Evolutionary conservation across 2,888 invertebrate species (phyloP), one percentile per base, ranked within the genome.

Genomic region (Melieria crassipennis): DNA sequence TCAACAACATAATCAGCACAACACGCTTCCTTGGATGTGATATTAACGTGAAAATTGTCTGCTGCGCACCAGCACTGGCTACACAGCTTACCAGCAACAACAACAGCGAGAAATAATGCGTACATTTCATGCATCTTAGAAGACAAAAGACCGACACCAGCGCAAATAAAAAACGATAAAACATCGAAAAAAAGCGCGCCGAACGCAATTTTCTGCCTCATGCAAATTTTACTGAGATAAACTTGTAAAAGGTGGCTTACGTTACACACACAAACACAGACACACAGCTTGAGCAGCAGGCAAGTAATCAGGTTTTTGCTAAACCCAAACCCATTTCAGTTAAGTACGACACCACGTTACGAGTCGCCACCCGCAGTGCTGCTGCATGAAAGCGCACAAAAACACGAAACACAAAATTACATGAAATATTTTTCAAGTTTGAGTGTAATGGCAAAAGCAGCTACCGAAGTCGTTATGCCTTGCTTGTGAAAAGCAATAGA

Each of bases 1-100:
- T 46, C 11, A 46, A 63, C 63, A 63, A 63, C 63, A 63, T 63
- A 63, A 63, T 63, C 63, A 46, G 63, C 48, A 48, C 11, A 16
- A 48, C 16, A 63, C 45, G n/a, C 13, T 63, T 30, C n/a, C 63
- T 46, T 43, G 45, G 3, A 46, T 4, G 46, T 45, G 16, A 61
- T 61, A 61, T 61, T 61, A 48, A 63, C 47, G n/a, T 63, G 47
- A 63, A 63, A 13, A 57, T 57, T 57, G 30, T 57, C 57, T 57
- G n/a, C 5, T 30, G 30, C 1, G 11, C 61, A 61, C 10, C 42
- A 43, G 45, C 46, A 45, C 9, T 5, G 45, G 7, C 9, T 57
- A 57, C 13, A 57, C 16, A 30, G 30, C 30, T 30, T 30, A 9
- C 52, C 52, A 57, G 30, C n/a, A 7, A 56, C 16, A 56, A 10